Evolutionary conservation across 2,113 vertebrate genomes (phyloP).

Genomic region (Acanthisitta chloris): DNA sequence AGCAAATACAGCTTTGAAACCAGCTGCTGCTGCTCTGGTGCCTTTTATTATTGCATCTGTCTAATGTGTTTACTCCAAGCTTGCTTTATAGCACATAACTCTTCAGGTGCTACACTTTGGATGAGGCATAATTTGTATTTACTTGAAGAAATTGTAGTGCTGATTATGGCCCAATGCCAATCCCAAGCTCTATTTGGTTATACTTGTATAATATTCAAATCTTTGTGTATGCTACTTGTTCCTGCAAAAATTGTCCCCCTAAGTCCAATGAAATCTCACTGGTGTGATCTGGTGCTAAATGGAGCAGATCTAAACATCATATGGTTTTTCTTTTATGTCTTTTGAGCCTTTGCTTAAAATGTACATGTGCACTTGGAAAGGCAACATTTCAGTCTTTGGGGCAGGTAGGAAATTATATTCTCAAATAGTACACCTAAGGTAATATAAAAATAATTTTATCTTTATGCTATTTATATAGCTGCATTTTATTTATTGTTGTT

Average conservation of each 20-base stretch:
- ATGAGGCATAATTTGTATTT: background rate
- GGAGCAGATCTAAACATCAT: conserved; percentile 5
- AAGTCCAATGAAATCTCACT: conserved; percentile 12
- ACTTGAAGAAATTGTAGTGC: background rate
- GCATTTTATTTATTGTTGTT: background rate
- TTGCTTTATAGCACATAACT: background rate
- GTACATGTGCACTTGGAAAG: background rate
- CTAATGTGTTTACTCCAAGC: background rate
- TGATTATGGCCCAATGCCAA: background rate
- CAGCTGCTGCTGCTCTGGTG: background rate
- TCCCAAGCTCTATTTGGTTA: background rate
- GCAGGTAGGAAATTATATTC: background rate
- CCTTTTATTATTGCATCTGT: background rate
- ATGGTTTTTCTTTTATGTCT: background rate
- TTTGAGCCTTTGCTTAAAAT: background rate
- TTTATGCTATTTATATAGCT: background rate
- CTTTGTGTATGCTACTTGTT: background rate
- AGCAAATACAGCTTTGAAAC: background rate
- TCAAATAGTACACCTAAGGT: background rate
- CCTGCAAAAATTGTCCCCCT: conserved; percentile 2
- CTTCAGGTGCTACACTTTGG: background rate
- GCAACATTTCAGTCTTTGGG: background rate
- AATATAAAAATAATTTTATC: background rate
- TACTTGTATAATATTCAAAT: background rate
- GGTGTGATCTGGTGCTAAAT: conserved; percentile 23